Percentiles rank a stretch among this genome's conserved stretches.
Evolutionary conservation across 2,797 vertebrate genomes (phyloP).

Genomic region (Lemur catta): DNA sequence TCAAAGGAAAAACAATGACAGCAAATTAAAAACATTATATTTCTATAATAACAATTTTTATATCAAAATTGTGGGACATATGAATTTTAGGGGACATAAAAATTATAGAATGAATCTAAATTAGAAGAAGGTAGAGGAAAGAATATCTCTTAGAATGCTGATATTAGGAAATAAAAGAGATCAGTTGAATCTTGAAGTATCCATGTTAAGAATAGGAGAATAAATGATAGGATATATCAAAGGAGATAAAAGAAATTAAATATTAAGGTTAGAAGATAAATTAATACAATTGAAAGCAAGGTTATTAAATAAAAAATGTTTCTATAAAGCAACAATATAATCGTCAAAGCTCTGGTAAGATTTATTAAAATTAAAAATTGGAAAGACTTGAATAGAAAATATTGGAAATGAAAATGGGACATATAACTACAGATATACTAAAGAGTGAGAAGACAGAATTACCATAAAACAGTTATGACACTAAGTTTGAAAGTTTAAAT

Average conservation of each 20-base stretch:
- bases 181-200: neutral
- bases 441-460: neutral
- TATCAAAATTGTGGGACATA: neutral
- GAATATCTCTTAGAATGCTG: neutral
- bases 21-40: neutral
- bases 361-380: neutral
- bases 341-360: neutral
- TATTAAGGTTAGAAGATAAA: neutral
- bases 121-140: neutral
- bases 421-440: neutral
- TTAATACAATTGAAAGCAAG: neutral
- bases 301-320: neutral
- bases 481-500: neutral
- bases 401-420: neutral
- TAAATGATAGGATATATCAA: neutral
- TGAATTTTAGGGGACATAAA: neutral
- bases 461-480: neutral
- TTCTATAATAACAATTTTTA: neutral
- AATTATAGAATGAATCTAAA: neutral
- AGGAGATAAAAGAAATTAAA: neutral
- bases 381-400: neutral
- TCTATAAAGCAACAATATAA: neutral
- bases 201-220: neutral
- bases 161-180: neutral
- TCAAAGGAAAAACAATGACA: neutral